A percentile compares a stretch with the other conserved stretches of the same genome.
phyloP scores from a whole-genome alignment of 2,797 vertebrate species.

The Odontamblyopus lacepedii region DNA sequence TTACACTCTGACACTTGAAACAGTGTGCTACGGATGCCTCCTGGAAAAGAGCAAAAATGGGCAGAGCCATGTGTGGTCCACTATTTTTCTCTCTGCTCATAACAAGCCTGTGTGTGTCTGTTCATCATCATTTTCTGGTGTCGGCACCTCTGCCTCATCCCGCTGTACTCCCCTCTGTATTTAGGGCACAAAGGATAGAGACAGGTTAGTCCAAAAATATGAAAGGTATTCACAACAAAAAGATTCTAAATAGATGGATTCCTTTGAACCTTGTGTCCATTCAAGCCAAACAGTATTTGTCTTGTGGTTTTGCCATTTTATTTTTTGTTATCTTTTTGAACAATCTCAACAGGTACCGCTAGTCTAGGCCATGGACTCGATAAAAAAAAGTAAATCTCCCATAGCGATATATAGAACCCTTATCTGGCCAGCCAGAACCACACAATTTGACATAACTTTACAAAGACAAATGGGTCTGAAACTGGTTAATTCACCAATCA shows the following conservation, averaged over 20 bases:
- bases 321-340: neutral
- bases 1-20: slow-evolving; percentile 28
- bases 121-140: slow-evolving; percentile 46
- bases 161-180: slow-evolving; percentile 6
- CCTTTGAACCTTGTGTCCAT: neutral
- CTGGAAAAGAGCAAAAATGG: slow-evolving; percentile 10
- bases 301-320: neutral
- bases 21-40: slow-evolving; percentile 26
- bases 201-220: neutral
- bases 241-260: neutral
- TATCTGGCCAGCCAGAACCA: too few species aligned
- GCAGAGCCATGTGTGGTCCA: slow-evolving; percentile 6
- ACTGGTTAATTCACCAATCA: too few species aligned
- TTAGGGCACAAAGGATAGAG: neutral
- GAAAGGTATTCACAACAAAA: slow-evolving; percentile 1
- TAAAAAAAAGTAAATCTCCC: too few species aligned
- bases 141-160: slow-evolving; percentile 39
- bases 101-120: slow-evolving; percentile 33
- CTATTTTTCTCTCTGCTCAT: slow-evolving; percentile 13
- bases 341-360: neutral
- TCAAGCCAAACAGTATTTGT: neutral
- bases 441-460: too few species aligned
- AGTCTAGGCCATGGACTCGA: too few species aligned
- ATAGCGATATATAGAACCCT: too few species aligned
- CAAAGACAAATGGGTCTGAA: too few species aligned